Evolutionary conservation across 2,113 vertebrate genomes (phyloP).

Genomic region (Fregata magnificens): DNA sequence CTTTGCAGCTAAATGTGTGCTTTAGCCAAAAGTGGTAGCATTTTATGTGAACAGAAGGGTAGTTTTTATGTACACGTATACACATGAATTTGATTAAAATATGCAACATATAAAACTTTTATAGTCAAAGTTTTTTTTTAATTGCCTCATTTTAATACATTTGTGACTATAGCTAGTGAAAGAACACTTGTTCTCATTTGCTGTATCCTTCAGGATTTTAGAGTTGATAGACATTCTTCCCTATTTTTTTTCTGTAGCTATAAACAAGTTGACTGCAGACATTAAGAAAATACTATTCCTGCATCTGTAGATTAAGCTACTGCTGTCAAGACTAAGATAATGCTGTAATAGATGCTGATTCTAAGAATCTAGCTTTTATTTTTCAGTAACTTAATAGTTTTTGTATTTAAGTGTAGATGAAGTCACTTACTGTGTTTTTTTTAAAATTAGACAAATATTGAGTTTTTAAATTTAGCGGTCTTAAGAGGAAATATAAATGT

Average conservation of each 20-base stretch:
- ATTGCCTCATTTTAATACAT: neutral
- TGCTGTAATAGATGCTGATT: neutral
- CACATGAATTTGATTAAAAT: neutral
- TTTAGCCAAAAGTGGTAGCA: neutral
- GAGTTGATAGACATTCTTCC: neutral
- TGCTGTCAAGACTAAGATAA: neutral
- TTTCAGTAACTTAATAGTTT: neutral
- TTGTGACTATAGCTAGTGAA: neutral
- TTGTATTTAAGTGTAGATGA: neutral
- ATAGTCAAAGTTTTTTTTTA: neutral
- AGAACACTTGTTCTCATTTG: neutral
- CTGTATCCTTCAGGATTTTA: neutral
- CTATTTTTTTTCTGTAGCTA: neutral
- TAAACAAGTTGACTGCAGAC: neutral
- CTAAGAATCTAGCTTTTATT: neutral
- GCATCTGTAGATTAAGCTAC: neutral
- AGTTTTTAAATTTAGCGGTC: neutral
- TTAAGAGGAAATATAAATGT: neutral
- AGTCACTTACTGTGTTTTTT: neutral
- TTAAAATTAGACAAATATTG: neutral
- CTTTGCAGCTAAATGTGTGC: neutral
- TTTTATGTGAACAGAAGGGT: neutral
- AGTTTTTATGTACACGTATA: neutral
- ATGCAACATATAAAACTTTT: neutral
- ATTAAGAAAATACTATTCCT: neutral